These are phyloP conservation scores for Oxyscelio sp. DNA, from an alignment of 2,888 invertebrate genomes.

Conservation along the genomic window DNA sequence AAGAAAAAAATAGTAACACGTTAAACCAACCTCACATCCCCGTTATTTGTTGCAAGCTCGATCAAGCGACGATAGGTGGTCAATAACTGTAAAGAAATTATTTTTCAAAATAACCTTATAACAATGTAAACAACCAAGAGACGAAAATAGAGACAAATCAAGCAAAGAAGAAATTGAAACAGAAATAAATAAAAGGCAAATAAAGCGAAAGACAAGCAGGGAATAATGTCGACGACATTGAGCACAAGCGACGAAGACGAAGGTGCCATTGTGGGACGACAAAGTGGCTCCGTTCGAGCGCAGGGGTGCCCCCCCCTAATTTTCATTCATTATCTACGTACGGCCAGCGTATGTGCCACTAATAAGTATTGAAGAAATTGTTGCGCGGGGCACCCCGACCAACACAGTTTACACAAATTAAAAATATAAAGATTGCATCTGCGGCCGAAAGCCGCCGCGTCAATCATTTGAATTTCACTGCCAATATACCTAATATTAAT, in stretches of 20 bases:
- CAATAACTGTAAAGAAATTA: conserved; percentile 84
- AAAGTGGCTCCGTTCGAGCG: conserved; percentile 80
- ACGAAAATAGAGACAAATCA: conserved; percentile 25
- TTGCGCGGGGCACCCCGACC: conserved; percentile 84
- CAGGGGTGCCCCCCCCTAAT: conserved; percentile 85
- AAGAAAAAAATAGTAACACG: no score
- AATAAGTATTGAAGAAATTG: conserved; percentile 77
- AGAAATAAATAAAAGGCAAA: no score
- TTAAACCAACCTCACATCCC: conserved; percentile 26
- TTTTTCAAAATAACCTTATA: conserved; percentile 82
- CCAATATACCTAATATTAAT: conserved; percentile 88
- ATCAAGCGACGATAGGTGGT: conserved; percentile 72
- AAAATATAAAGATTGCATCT: conserved; percentile 63
- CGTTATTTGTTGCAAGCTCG: conserved; percentile 52
- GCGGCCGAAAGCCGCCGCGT: conserved; percentile 82
- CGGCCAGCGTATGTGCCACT: conserved; percentile 76
- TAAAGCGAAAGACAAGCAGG: conserved; percentile 17
- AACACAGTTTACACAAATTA: conserved; percentile 75
- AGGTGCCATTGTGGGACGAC: conserved; percentile 83
- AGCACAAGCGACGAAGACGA: conserved; percentile 79
- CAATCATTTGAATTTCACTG: conserved; percentile 88
- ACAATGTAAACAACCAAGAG: conserved; percentile 45
- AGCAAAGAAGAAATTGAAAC: conserved; percentile 40
- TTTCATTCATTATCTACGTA: conserved; percentile 79
- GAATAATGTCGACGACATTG: conserved; percentile 67